These are phyloP conservation scores for Crotalus horridus DNA, from an alignment of 2,113 vertebrate species.

Conservation along the genomic window DNA sequence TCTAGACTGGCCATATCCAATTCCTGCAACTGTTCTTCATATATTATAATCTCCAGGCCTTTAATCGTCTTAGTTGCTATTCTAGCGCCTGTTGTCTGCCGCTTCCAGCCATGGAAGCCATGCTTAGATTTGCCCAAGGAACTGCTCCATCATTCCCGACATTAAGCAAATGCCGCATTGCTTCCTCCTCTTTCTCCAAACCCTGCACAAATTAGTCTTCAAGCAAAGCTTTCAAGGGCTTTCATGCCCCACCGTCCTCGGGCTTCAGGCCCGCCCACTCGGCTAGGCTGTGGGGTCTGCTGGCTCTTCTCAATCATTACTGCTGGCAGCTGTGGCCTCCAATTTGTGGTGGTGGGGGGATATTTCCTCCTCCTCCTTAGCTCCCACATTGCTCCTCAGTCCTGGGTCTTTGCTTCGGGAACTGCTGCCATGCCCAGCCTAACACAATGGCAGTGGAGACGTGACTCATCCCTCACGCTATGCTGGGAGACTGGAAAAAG, in stretches of 20 bases:
- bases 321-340: neutral
- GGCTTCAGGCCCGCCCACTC: neutral
- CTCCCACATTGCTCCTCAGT: neutral
- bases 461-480: neutral
- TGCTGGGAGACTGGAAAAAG: neutral
- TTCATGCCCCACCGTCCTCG: neutral
- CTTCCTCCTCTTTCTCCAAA: neutral
- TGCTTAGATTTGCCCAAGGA: neutral
- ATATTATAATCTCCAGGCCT: neutral
- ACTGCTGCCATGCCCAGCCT: neutral
- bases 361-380: neutral
- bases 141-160: neutral
- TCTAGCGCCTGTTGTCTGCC: neutral
- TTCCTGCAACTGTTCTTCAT: neutral
- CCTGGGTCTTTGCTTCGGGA: neutral
- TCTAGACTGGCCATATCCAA: neutral
- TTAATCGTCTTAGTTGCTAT: neutral
- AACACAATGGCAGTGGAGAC: neutral
- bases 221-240: neutral
- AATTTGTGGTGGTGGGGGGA: neutral
- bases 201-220: neutral
- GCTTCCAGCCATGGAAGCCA: neutral
- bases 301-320: neutral
- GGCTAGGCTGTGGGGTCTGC: neutral
- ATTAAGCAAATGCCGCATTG: neutral